These are phyloP conservation scores for Lutraria rhynchaena DNA, from an alignment of 1,140 invertebrate species.

Conservation along the genomic window DNA sequence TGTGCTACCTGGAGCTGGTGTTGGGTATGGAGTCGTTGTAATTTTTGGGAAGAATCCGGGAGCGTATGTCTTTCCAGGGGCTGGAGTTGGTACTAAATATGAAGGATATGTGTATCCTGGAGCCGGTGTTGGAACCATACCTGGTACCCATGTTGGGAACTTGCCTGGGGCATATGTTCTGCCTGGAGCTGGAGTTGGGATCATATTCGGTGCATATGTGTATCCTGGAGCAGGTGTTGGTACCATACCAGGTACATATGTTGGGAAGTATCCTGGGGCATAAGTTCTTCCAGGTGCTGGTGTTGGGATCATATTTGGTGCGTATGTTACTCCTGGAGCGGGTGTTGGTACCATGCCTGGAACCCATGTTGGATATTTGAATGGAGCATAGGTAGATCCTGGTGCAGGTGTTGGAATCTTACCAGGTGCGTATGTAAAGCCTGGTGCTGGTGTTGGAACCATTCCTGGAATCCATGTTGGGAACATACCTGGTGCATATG, in stretches of 20 bases:
- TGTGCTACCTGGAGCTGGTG: constrained; percentile 14
- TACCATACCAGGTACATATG: constrained; percentile 36
- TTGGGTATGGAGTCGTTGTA: constrained; percentile 18
- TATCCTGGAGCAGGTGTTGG: constrained; percentile 63
- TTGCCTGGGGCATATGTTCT: constrained; percentile 31
- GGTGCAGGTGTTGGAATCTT: constrained; percentile 51
- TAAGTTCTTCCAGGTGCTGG: constrained; percentile 66
- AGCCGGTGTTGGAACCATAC: constrained; percentile 49
- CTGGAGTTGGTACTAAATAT: constrained; percentile 24
- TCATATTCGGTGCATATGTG: constrained; percentile 51
- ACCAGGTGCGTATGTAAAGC: constrained; percentile 22
- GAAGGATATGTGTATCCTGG: constrained; percentile 67
- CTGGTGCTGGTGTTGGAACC: constrained; percentile 41
- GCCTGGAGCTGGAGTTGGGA: constrained; percentile 50
- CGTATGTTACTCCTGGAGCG: constrained; percentile 58
- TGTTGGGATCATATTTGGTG: constrained; percentile 58
- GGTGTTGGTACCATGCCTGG: constrained; percentile 57
- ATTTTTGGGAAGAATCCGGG: constrained; percentile 54
- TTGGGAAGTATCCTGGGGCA: constrained; percentile 64
- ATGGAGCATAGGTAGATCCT: constrained; percentile 52
- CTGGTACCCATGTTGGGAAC: constrained; percentile 54
- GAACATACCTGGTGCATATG: constrained; percentile 60
- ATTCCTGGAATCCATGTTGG: constrained; percentile 59
- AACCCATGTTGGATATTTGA: constrained; percentile 48
- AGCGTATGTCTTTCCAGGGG: constrained; percentile 41